Evolutionary conservation across 2,113 vertebrate species (phyloP).

Genomic region (Zosterops hypoxanthus): DNA sequence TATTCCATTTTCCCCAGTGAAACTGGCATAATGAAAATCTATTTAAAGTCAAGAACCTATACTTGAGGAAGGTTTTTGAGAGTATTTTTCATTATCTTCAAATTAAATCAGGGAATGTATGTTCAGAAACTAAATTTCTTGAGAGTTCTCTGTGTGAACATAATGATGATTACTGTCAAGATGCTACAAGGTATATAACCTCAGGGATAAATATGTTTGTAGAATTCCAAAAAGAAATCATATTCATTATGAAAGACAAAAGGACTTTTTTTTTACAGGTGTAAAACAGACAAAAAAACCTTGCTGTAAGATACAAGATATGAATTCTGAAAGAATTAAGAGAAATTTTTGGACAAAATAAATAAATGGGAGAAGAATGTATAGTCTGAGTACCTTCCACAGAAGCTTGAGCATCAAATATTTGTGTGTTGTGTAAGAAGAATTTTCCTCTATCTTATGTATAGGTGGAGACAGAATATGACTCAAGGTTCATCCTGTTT

Average conservation of each 20-base stretch:
- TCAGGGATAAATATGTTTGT: neutral
- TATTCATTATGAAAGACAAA: neutral
- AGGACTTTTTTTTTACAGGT: neutral
- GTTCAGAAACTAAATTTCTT: constrained; percentile 2
- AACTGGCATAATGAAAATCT: neutral
- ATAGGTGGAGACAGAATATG: neutral
- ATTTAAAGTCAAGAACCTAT: neutral
- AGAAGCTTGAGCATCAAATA: neutral
- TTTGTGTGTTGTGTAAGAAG: neutral
- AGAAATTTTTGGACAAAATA: neutral
- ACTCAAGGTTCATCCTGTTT: neutral
- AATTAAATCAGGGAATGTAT: neutral
- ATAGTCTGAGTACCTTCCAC: neutral
- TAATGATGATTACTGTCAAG: neutral
- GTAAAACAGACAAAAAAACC: neutral
- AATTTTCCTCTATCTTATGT: neutral
- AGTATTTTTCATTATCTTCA: neutral
- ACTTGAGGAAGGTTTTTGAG: neutral
- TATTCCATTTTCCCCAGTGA: neutral
- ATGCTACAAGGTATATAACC: neutral
- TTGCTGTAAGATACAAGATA: neutral
- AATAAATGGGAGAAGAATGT: neutral
- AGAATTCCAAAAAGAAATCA: neutral
- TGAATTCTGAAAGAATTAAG: neutral
- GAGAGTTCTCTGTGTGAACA: neutral